These are phyloP conservation scores for Enoplosus armatus DNA, from an alignment of 2,797 vertebrate genomes.

Conservation along the genomic window DNA sequence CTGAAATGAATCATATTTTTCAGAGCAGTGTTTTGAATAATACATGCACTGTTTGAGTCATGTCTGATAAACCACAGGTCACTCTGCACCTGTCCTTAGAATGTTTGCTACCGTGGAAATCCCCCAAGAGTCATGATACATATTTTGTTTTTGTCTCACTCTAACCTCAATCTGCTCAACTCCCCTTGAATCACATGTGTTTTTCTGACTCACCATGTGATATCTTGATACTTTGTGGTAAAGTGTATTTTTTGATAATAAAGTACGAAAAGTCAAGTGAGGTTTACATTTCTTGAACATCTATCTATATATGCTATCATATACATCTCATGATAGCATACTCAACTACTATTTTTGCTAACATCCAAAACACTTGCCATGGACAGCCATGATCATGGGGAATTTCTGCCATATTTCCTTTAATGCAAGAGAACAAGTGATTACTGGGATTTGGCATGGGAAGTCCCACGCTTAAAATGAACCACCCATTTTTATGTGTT, in stretches of 20 bases:
- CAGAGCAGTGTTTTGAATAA: slow-evolving; percentile 38
- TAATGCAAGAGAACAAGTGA: slow-evolving; percentile 54
- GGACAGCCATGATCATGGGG: slow-evolving; percentile 68
- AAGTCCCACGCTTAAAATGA: slow-evolving; percentile 74
- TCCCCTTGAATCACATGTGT: slow-evolving; percentile 33
- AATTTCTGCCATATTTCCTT: slow-evolving; percentile 78
- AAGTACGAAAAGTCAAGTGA: slow-evolving; percentile 10
- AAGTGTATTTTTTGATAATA: slow-evolving; percentile 15
- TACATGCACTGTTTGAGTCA: slow-evolving; percentile 45
- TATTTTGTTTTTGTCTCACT: slow-evolving; percentile 65
- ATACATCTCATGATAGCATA: fast-evolving
- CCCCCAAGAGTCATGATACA: slow-evolving; percentile 63
- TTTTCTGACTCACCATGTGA: slow-evolving; percentile 47
- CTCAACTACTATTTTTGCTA: not conserved
- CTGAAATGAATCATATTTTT: slow-evolving; percentile 20
- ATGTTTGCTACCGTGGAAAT: slow-evolving; percentile 67
- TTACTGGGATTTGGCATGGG: slow-evolving; percentile 66
- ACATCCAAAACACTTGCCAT: not conserved
- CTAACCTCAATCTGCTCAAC: slow-evolving; percentile 42
- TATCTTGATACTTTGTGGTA: slow-evolving; percentile 15
- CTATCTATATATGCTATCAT: too few relatives aligned
- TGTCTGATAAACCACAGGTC: slow-evolving; percentile 45
- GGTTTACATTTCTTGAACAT: not conserved
- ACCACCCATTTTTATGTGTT: slow-evolving; percentile 37
- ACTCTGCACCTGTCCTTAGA: slow-evolving; percentile 59